A percentile compares a stretch with the other conserved stretches of the same genome.
Evolutionary conservation across 1,140 invertebrate species (phyloP).

Genomic region (Cyclina sinensis): DNA sequence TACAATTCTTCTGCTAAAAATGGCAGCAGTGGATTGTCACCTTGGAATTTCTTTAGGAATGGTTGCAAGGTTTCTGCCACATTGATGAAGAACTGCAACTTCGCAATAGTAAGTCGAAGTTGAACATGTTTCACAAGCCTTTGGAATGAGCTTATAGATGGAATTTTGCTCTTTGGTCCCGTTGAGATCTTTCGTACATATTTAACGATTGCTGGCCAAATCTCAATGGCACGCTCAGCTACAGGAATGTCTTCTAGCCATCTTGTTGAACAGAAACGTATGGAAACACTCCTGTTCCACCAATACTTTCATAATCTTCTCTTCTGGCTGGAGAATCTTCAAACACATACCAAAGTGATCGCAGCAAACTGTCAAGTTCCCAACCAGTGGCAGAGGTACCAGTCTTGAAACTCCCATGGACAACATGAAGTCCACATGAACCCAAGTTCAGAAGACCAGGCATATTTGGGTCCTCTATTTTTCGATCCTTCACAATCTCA

Average conservation of each 20-base stretch:
- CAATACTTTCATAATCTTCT: slow-evolving; percentile 88
- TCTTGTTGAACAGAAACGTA: slow-evolving; percentile 47
- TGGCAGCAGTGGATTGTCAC: slow-evolving; percentile 32
- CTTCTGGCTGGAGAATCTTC: slow-evolving; percentile 88
- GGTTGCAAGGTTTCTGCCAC: slow-evolving; percentile 47
- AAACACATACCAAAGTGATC: slow-evolving; percentile 53
- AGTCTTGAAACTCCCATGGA: slow-evolving; percentile 64
- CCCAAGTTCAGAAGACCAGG: slow-evolving; percentile 63
- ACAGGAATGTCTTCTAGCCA: slow-evolving; percentile 64
- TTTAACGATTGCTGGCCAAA: slow-evolving; percentile 43
- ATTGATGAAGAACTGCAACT: slow-evolving; percentile 46
- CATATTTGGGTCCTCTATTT: slow-evolving; percentile 57
- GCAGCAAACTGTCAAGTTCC: slow-evolving; percentile 55
- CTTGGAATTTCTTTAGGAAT: slow-evolving; percentile 64
- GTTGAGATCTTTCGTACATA: slow-evolving; percentile 60
- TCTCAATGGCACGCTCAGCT: slow-evolving; percentile 44
- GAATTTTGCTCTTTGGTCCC: slow-evolving; percentile 52
- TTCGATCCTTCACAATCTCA: slow-evolving; percentile 33
- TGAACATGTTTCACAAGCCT: slow-evolving; percentile 6
- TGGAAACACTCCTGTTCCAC: slow-evolving; percentile 50
- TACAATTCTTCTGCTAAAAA: slow-evolving; percentile 60
- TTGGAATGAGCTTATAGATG: slow-evolving; percentile 44
- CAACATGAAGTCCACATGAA: slow-evolving; percentile 68
- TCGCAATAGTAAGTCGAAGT: slow-evolving; percentile 35
- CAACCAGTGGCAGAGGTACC: slow-evolving; percentile 52